These are phyloP conservation scores for Muscicapa adusta DNA, from an alignment of 2,113 vertebrate species.

Conservation along the genomic window DNA sequence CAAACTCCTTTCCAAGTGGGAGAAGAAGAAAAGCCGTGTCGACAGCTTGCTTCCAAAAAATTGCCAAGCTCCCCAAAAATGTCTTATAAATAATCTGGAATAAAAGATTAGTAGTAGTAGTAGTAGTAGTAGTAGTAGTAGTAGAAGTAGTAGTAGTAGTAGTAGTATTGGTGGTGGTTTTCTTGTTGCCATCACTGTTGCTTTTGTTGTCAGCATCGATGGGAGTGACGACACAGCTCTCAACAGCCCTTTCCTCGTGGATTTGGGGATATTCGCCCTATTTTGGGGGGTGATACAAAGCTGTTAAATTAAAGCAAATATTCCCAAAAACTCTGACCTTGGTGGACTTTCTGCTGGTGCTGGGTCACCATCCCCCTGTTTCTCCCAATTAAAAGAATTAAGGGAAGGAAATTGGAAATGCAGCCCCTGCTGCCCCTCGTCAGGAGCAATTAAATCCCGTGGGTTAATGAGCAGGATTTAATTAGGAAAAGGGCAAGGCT, in stretches of 20 bases:
- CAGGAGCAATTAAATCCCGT: neutral
- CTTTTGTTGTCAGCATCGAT: neutral
- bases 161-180: neutral
- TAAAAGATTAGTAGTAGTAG: too few relatives aligned
- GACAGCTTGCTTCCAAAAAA: neutral
- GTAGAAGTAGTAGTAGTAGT: too few relatives aligned
- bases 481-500: neutral
- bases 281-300: neutral
- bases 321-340: neutral
- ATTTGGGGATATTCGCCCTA: neutral
- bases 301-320: fast-evolving
- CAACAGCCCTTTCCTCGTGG: neutral
- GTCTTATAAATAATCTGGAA: neutral
- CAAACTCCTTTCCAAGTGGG: neutral
- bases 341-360: neutral
- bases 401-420: constrained; percentile 38
- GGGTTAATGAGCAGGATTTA: neutral
- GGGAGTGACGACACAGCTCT: neutral
- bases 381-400: constrained; percentile 53
- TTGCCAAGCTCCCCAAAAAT: neutral
- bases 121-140: too few relatives aligned
- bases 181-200: neutral
- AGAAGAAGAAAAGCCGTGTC: neutral
- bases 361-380: neutral
- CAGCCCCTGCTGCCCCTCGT: neutral